Conservation (phyloP, 2,113 vertebrate species). For the Nesoenas mayeri region DNA sequence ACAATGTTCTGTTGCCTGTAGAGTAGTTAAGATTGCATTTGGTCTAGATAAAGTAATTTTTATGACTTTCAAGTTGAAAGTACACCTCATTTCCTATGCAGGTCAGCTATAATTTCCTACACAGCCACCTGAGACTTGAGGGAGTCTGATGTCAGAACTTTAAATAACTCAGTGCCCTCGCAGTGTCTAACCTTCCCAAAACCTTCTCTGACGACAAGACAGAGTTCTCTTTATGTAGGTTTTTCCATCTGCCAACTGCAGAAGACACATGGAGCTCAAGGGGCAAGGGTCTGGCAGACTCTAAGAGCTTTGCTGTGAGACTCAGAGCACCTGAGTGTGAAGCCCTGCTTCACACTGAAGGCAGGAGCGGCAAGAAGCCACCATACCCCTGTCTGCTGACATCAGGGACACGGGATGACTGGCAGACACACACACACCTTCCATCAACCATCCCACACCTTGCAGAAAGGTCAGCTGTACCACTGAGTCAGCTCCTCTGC, state of each 20-base stretch:
- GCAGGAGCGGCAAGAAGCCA: neutral
- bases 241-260: neutral
- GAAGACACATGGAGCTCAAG: fast-evolving
- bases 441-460: neutral
- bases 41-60: neutral
- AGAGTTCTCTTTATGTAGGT: neutral
- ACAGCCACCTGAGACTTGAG: neutral
- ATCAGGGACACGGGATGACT: neutral
- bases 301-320: neutral
- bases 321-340: neutral
- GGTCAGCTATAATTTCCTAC: conserved; percentile 36
- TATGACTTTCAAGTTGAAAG: neutral
- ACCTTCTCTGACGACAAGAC: neutral
- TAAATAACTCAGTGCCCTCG: neutral
- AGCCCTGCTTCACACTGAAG: neutral
- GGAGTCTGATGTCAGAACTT: conserved; percentile 31
- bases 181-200: neutral
- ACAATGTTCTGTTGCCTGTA: neutral
- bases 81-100: conserved; percentile 38
- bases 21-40: neutral
- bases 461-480: neutral
- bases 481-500: neutral
- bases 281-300: neutral
- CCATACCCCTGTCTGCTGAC: neutral
- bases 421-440: neutral